These are phyloP conservation scores for Bombycilla garrulus DNA, from an alignment of 2,113 vertebrate species.

Conservation along the genomic window DNA sequence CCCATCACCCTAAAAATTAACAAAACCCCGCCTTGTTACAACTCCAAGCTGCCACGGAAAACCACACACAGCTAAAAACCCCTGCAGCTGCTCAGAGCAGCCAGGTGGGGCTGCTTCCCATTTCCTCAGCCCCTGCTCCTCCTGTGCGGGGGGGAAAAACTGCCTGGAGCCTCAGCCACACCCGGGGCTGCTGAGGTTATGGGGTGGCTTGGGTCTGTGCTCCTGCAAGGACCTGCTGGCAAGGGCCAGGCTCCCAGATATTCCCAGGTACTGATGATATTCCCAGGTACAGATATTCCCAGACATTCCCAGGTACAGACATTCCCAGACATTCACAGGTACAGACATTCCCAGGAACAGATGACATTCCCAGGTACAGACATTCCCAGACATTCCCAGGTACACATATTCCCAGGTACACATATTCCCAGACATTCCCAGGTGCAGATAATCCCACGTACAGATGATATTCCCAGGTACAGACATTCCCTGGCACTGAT, in stretches of 20 bases:
- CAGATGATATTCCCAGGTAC: too few relatives aligned
- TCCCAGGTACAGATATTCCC: neutral
- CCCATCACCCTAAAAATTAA: neutral
- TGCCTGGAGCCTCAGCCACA: neutral
- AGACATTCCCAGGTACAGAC: neutral
- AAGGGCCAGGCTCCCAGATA: too few relatives aligned
- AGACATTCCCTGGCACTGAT: too few relatives aligned
- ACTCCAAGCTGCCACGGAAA: fast-evolving
- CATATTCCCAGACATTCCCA: too few relatives aligned
- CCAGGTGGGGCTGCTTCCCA: neutral
- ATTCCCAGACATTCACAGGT: too few relatives aligned
- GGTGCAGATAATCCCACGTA: too few relatives aligned
- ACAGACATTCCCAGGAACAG: too few relatives aligned
- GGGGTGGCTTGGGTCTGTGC: neutral
- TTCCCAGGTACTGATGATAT: too few relatives aligned
- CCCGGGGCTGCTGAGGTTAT: neutral
- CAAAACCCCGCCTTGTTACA: fast-evolving
- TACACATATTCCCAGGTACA: too few relatives aligned
- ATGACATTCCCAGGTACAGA: too few relatives aligned
- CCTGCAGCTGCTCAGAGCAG: neutral
- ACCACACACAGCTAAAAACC: neutral
- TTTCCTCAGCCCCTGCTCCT: neutral
- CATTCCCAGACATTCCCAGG: too few relatives aligned
- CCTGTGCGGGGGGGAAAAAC: fast-evolving
- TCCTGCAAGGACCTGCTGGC: neutral